These are phyloP conservation scores for Poecile atricapillus DNA, from an alignment of 2,113 vertebrate genomes.

Conservation along the genomic window DNA sequence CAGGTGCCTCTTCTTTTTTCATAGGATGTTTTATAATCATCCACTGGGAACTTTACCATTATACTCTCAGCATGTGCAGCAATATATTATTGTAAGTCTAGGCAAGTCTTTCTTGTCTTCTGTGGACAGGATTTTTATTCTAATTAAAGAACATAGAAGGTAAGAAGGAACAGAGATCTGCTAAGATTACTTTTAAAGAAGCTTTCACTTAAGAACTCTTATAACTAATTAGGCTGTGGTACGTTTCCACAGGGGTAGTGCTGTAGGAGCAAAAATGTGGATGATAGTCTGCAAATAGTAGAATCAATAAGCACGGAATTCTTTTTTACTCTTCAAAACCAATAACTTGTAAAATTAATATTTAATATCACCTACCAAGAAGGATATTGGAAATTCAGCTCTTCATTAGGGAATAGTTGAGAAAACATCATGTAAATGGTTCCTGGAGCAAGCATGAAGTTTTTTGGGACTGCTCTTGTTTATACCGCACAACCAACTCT, in stretches of 20 bases:
- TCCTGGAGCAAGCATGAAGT: not conserved
- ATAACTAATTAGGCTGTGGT: constrained; percentile 1
- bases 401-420: not conserved
- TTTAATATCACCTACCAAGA: not conserved
- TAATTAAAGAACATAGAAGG: constrained; percentile 29
- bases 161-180: constrained; percentile 15
- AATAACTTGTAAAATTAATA: not conserved
- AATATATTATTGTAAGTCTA: not conserved
- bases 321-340: not conserved
- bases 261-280: not conserved
- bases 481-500: not conserved
- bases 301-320: not conserved
- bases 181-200: constrained; percentile 50
- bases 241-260: not conserved
- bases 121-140: constrained; percentile 20
- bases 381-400: not conserved
- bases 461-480: not conserved
- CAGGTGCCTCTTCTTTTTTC: not conserved
- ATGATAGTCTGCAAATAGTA: not conserved
- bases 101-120: not conserved
- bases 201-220: constrained; percentile 44
- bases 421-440: not conserved
- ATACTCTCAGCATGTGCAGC: not conserved
- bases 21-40: not conserved
- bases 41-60: not conserved